Evolutionary conservation across 2,888 invertebrate genomes (phyloP), one percentile per base, ranked within the genome.

Genomic region (Hedychridium roseum): DNA sequence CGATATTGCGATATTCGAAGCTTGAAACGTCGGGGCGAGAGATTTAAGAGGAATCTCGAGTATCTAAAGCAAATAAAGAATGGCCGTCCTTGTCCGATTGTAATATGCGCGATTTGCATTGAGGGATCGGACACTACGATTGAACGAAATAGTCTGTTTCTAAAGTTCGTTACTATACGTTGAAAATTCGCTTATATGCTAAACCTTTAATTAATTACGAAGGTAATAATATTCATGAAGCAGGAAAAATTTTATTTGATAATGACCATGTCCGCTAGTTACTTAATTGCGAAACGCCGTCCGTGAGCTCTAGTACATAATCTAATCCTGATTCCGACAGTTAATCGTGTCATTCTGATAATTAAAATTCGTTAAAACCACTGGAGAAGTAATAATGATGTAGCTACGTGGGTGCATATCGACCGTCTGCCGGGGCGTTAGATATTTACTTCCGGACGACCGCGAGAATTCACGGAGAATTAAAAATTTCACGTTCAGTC

Each of bases 401-500:
- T 28, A 16, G 17, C 28, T 17, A 38, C 28, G 12, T 15, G 11
- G 11, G 11, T 18, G 3, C n/a, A 2, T 12, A 31, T 11, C 36
- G 34, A 31, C 38, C 11, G 7, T 26, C 30, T 6, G 23, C 23
- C n/a, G n/a, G 23, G 9, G 4, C 23, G 23, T 23, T 31, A 5
- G 31, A 31, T 12, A 43, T 51, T 60, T 54, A 62, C 51, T 69
- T 68, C 55, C 57, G 53, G 40, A 40, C 39, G 50, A 59, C 54
- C 51, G 49, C 47, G 51, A 64, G 52, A 64, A 64, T 71, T 69
- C 59, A 71, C 63, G 66, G 68, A 61, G 60, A 69, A 73, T 71
- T 67, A 66, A 70, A 71, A 71, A 67, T 71, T 69, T 66, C 57
- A 39, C 60, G 53, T 59, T 6, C 38, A 50, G 15, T 18, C 34